phyloP scores from a whole-genome alignment of 2,888 invertebrate genomes.

The Drosophila dives region DNA sequence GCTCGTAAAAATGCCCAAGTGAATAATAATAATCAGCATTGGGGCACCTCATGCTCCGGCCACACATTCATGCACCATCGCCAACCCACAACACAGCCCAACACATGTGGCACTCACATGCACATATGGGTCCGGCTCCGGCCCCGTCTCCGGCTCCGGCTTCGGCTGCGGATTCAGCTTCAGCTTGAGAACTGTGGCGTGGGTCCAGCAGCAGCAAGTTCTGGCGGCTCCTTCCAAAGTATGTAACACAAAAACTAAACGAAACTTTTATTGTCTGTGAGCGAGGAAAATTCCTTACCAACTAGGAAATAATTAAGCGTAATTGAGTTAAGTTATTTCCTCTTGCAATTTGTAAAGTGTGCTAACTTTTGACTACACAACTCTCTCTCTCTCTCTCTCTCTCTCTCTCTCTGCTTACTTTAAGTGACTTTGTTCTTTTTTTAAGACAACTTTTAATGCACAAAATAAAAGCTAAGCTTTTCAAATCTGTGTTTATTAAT shows the following conservation, averaged over 20 bases:
- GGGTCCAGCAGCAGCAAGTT: slow-evolving; percentile 11
- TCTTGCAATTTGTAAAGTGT: slow-evolving; percentile 53
- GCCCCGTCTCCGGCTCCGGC: no score
- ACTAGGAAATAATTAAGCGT: slow-evolving; percentile 82
- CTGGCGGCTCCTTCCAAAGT: slow-evolving; percentile 38
- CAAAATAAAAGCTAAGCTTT: neutral
- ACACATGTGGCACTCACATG: slow-evolving; percentile 39
- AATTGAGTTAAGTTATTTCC: slow-evolving; percentile 82
- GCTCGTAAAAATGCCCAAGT: slow-evolving; percentile 83
- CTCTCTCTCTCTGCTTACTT: slow-evolving; percentile 25
- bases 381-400: neutral
- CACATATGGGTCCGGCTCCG: slow-evolving; percentile 9
- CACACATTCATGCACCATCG: neutral
- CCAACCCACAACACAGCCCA: neutral
- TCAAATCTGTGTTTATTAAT: neutral
- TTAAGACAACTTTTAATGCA: neutral
- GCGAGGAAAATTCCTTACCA: slow-evolving; percentile 72
- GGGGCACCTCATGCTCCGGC: slow-evolving; percentile 29
- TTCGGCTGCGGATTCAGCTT: no score
- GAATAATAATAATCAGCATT: slow-evolving; percentile 82
- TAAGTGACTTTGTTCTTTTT: slow-evolving; percentile 58
- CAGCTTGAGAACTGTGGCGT: slow-evolving; percentile 1
- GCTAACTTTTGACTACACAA: slow-evolving; percentile 23
- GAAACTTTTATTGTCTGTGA: slow-evolving; percentile 78
- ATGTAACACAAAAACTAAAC: slow-evolving; percentile 65